Evolutionary conservation across 2,888 invertebrate genomes (phyloP), one percentile per base, ranked within the genome.

Genomic region (Xestia rhomboidea): DNA sequence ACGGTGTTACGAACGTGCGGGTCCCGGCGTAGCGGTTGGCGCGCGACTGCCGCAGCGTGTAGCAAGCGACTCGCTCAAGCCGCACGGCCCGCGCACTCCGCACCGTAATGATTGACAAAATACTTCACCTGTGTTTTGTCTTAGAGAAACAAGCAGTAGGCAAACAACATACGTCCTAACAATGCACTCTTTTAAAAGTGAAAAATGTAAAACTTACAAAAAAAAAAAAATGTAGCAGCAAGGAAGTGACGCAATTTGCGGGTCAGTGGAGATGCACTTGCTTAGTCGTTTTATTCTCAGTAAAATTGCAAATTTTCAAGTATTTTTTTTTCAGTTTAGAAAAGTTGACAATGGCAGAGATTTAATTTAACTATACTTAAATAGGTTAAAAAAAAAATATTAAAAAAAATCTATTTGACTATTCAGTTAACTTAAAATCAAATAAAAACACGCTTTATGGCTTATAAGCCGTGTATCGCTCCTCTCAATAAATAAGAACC

Each of bases 81-180:
- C 64, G 41, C 64, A 41, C 85, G 80, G 88, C 83, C 91, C 88
- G 91, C 91, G 91, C 91, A 90, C 90, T 90, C 90, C 91, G 89
- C 91, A 90, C 91, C 90, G 89, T 94, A 95, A 95, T 96, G 94
- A 95, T 96, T 96, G 93, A 95, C 93, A 95, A 93, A 95, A 94
- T 94, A 94, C 93, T 94, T 94, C 91, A 95, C 95, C 94, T 95
- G 93, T 93, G 91, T 94, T 94, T 95, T 93, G 92, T 93, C 94
- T 89, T 75, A 87, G 82, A 87, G 83, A 86, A 67, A 73, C 24
- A 63, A 76, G 82, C 90, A 88, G 84, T 80, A 84, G 38, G 38
- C 64, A 70, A 66, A 34, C 70, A 85, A 80, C 68, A 77, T 63
- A 83, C 74, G 62, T 57, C 60, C 11, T 49, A 75, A 67, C 18